Conservation (phyloP, 2,797 vertebrate species). For the Etheostoma nigrum region DNA sequence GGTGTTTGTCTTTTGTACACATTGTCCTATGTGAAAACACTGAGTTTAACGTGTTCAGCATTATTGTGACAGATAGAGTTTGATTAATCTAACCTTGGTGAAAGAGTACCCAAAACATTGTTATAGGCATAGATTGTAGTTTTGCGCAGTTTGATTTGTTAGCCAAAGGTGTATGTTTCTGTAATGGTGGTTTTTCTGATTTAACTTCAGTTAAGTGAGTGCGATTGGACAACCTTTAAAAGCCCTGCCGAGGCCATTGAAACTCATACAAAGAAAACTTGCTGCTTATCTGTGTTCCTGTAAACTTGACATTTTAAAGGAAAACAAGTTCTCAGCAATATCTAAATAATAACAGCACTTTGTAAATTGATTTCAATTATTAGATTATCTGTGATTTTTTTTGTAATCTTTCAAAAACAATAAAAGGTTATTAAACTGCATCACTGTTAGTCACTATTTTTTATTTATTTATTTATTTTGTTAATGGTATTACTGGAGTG, state of each 20-base stretch:
- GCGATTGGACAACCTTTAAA: constrained; percentile 2
- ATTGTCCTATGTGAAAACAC: constrained; percentile 1
- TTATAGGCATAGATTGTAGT: background rate
- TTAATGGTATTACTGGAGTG: background rate
- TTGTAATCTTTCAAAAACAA: constrained; percentile 45
- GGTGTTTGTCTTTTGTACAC: constrained; percentile 2
- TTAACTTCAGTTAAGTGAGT: constrained; percentile 12
- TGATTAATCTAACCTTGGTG: background rate
- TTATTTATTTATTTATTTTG: background rate
- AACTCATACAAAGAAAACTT: constrained; percentile 8
- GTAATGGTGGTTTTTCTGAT: background rate
- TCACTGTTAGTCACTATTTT: background rate
- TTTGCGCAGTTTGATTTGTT: constrained; percentile 1
- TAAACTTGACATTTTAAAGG: constrained; percentile 22
- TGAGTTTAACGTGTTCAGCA: background rate
- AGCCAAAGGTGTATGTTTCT: background rate
- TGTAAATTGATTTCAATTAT: constrained; percentile 43
- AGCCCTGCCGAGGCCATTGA: constrained; percentile 1
- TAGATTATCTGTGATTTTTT: constrained; percentile 35
- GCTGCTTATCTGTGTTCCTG: background rate
- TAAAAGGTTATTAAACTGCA: constrained; percentile 54
- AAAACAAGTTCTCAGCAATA: constrained; percentile 13
- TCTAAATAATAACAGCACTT: constrained; percentile 37
- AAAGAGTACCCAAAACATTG: background rate
- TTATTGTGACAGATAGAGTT: background rate